Evolutionary conservation across 2,797 vertebrate species (phyloP).

Genomic region (Bovichtus diacanthus): DNA sequence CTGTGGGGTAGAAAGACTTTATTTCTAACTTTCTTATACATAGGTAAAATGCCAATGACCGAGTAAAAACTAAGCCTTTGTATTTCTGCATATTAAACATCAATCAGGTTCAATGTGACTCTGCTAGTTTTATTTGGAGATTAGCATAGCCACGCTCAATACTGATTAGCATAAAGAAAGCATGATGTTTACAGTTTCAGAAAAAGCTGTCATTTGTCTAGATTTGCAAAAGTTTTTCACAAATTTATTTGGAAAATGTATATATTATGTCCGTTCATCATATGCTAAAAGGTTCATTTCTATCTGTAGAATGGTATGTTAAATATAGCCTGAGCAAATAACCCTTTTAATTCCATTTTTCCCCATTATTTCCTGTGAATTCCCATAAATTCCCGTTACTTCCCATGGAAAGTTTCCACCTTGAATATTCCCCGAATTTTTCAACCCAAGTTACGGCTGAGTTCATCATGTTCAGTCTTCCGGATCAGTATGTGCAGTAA

Average conservation of each 20-base stretch:
- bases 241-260: no score
- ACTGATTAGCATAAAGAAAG: conserved; percentile 19
- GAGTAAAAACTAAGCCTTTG: neutral
- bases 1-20: neutral
- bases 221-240: no score
- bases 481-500: conserved; percentile 12
- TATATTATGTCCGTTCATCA: no score
- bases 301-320: neutral
- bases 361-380: neutral
- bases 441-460: conserved; percentile 1
- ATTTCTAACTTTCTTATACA: neutral
- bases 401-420: neutral
- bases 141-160: conserved; percentile 2
- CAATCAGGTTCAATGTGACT: neutral
- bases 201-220: conserved; percentile 3
- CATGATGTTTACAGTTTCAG: conserved; percentile 6
- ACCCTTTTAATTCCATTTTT: neutral
- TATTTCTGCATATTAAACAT: neutral
- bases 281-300: neutral
- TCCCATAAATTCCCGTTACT: neutral
- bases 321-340: neutral
- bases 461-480: conserved; percentile 2
- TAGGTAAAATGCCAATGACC: neutral
- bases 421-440: neutral
- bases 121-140: conserved; percentile 17